Evolutionary conservation across 2,113 vertebrate genomes (phyloP).

Genomic region (Nothocercus julius): DNA sequence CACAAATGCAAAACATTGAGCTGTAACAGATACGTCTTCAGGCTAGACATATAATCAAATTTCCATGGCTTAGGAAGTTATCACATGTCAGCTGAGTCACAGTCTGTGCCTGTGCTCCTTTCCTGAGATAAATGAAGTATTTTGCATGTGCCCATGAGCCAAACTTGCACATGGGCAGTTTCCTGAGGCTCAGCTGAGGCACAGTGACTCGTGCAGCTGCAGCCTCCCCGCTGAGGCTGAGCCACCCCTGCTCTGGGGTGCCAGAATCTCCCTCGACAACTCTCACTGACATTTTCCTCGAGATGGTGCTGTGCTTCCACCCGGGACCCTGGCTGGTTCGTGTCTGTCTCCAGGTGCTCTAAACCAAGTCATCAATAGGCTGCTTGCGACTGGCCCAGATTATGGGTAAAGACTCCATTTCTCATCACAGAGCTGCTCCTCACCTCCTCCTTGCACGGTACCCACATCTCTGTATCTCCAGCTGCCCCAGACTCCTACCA

Average conservation of each 20-base stretch:
- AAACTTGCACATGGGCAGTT: neutral
- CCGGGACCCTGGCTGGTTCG: neutral
- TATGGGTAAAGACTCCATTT: neutral
- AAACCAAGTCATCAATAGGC: neutral
- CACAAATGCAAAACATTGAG: neutral
- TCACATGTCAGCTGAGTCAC: neutral
- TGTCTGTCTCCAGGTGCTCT: neutral
- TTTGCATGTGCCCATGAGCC: neutral
- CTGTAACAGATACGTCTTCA: neutral
- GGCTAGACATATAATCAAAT: neutral
- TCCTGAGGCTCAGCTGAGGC: neutral
- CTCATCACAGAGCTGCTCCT: neutral
- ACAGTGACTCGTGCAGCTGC: rapidly evolving
- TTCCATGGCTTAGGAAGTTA: neutral
- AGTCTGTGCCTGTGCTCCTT: neutral
- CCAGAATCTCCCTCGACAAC: neutral
- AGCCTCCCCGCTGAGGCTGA: neutral
- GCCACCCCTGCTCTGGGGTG: neutral
- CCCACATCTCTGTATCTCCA: neutral
- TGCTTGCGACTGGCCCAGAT: neutral
- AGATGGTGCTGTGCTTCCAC: neutral
- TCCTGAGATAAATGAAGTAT: rapidly evolving
- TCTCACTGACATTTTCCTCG: neutral
- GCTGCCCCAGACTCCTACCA: neutral
- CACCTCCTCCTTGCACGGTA: rapidly evolving